Percentiles rank a stretch among this genome's conserved stretches.
phyloP scores from a whole-genome alignment of 2,888 invertebrate species.

The Leptinotarsa rubiginosa region DNA sequence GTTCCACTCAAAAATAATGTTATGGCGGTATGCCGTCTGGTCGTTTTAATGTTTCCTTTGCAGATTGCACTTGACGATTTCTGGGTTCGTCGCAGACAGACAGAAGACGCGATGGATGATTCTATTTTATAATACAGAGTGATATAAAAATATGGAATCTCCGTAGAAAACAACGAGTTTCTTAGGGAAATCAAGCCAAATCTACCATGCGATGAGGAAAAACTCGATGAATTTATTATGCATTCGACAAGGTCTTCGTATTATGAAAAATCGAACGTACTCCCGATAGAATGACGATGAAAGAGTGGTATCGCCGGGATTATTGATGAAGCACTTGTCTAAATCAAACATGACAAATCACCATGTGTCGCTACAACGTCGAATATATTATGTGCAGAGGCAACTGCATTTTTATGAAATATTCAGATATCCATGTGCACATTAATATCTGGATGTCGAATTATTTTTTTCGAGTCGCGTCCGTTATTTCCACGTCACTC shows the following conservation, averaged over 20 bases:
- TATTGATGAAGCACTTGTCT: slow-evolving; percentile 26
- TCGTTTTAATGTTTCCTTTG: slow-evolving; percentile 5
- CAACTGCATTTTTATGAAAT: slow-evolving; percentile 15
- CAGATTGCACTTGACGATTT: not conserved
- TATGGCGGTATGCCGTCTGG: not conserved
- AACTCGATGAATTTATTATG: not conserved
- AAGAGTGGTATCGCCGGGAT: slow-evolving; percentile 17
- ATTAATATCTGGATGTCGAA: not conserved
- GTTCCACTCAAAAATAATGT: not conserved
- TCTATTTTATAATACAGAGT: too few species aligned
- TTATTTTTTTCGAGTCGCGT: not conserved
- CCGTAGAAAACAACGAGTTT: too few species aligned
- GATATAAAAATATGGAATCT: too few species aligned
- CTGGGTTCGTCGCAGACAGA: not conserved
- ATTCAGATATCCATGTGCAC: slow-evolving; percentile 6
- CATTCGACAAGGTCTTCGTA: not conserved
- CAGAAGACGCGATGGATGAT: too few species aligned
- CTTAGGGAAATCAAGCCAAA: too few species aligned
- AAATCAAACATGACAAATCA: slow-evolving; percentile 24
- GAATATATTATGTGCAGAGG: not conserved
- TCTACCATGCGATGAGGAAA: too few species aligned
- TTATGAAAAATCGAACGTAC: not conserved
- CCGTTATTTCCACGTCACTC: not conserved
- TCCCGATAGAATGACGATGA: not conserved
- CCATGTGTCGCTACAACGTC: not conserved